Conservation (phyloP, 2,113 vertebrate genomes). For the Arvicanthis niloticus region DNA sequence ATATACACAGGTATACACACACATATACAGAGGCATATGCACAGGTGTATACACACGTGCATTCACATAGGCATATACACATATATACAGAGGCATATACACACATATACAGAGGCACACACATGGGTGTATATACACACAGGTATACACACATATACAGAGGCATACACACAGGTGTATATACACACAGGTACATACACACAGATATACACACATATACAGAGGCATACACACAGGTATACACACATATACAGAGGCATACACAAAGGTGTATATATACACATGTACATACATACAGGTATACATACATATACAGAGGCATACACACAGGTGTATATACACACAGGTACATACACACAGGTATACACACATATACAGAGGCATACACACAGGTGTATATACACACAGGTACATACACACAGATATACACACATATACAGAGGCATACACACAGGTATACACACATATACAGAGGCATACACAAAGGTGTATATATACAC, state of each 20-base stretch:
- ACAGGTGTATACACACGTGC: too few species aligned
- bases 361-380: too few species aligned
- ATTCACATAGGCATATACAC: background rate
- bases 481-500: too few species aligned
- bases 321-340: background rate
- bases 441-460: accelerated
- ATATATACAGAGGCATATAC: too few species aligned
- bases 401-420: background rate
- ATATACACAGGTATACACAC: too few species aligned
- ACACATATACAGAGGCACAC: accelerated
- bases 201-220: too few species aligned
- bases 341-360: too few species aligned
- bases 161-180: background rate
- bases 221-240: accelerated
- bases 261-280: too few species aligned
- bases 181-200: background rate
- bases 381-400: background rate
- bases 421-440: too few species aligned
- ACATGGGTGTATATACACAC: background rate
- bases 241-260: accelerated
- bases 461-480: accelerated
- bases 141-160: too few species aligned
- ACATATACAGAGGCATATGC: background rate
- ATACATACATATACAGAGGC: accelerated
- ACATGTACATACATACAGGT: background rate